A percentile compares a stretch with the other conserved stretches of the same genome.
phyloP scores from a whole-genome alignment of 2,888 invertebrate species.

The Ormyrus rosae region DNA sequence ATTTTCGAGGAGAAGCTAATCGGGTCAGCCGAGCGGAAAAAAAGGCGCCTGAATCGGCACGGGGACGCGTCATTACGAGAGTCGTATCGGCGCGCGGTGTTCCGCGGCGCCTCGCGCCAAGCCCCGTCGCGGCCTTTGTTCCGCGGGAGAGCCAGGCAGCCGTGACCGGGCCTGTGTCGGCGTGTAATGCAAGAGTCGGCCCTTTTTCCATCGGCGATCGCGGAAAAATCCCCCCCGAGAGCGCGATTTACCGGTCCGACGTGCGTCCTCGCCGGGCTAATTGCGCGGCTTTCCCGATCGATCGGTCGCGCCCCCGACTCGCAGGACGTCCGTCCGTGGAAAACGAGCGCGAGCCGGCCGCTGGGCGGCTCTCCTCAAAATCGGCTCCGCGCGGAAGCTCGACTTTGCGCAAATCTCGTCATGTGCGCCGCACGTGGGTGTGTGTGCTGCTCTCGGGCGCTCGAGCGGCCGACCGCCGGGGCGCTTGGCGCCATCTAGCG shows the following conservation, averaged over 20 bases:
- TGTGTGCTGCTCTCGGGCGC: not conserved
- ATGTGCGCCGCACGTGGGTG: conserved; percentile 49
- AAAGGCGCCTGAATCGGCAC: conserved; percentile 24
- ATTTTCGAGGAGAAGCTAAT: not conserved
- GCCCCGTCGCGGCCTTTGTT: conserved; percentile 38
- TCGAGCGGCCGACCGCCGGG: not conserved
- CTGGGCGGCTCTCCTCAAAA: not conserved
- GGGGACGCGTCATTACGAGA: conserved; percentile 11
- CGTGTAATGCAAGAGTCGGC: not conserved
- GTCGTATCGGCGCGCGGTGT: not conserved
- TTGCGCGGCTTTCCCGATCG: too few relatives aligned
- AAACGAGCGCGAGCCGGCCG: too few relatives aligned
- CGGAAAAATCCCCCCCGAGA: conserved; percentile 5
- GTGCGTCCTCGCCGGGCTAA: conserved; percentile 34
- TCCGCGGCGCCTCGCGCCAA: not conserved
- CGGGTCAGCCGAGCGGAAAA: not conserved
- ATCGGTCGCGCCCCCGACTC: too few relatives aligned
- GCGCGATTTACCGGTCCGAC: conserved; percentile 36
- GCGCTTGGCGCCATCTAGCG: conserved; percentile 22
- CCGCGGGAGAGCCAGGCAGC: conserved; percentile 20
- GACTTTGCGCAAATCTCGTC: conserved; percentile 34
- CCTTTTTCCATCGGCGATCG: not conserved
- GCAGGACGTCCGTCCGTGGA: too few relatives aligned
- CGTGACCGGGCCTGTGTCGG: conserved; percentile 29
- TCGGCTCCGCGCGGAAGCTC: not conserved